phyloP scores from a whole-genome alignment of 2,113 vertebrate species.

The Muntiacus reevesi region DNA sequence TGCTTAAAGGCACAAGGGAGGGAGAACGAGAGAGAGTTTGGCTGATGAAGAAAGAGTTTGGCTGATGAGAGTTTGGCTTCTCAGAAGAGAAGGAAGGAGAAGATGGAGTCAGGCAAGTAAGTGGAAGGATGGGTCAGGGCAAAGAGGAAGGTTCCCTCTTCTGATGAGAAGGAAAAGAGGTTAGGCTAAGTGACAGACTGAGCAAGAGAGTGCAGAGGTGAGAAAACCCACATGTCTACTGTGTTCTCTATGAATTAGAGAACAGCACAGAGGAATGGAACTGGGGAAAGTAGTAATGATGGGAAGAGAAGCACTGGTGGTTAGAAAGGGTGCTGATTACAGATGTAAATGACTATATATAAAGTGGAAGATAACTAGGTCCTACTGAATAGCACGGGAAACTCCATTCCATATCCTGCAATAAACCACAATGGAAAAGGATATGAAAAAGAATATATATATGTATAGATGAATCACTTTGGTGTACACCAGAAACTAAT shows the following conservation, averaged over 20 bases:
- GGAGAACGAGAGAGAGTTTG: background rate
- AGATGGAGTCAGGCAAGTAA: background rate
- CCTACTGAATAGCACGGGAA: background rate
- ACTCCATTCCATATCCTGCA: background rate
- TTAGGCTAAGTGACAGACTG: background rate
- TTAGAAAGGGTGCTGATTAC: background rate
- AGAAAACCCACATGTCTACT: background rate
- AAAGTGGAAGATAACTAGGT: background rate
- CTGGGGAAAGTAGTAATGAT: background rate
- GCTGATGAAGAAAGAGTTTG: background rate
- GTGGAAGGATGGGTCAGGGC: background rate
- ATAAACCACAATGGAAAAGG: background rate
- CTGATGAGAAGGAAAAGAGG: background rate
- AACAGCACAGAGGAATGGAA: background rate
- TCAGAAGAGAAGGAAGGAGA: background rate
- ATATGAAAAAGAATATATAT: background rate
- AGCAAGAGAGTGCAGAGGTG: background rate
- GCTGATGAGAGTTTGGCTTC: too few relatives aligned
- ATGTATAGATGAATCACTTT: background rate
- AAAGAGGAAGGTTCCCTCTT: background rate
- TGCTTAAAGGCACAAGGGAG: background rate
- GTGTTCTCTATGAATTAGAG: background rate
- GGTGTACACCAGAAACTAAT: background rate
- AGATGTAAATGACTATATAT: background rate
- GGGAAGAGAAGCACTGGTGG: background rate